A percentile compares a stretch with the other conserved stretches of the same genome.
Evolutionary conservation across 2,888 invertebrate species (phyloP).

Genomic region (Phragmatobia fuliginosa): DNA sequence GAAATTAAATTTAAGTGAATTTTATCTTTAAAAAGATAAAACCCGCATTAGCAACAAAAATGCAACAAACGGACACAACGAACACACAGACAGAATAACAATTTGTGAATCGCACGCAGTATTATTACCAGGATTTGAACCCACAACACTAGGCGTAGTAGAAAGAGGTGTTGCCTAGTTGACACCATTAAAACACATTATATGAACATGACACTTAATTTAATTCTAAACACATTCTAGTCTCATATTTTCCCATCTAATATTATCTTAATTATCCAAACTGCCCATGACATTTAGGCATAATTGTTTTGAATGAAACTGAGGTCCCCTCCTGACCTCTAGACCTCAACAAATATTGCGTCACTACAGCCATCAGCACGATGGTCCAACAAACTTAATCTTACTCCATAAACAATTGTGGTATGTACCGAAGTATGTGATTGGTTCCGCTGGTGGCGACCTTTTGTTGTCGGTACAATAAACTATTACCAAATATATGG

Average conservation of each 20-base stretch:
- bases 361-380: neutral
- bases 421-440: constrained; percentile 11
- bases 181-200: no score
- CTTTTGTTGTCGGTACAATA: constrained; percentile 51
- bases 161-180: no score
- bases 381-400: neutral
- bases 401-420: constrained; percentile 14
- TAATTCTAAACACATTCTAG: no score
- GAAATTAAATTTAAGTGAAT: no score
- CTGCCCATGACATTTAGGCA: constrained; percentile 6
- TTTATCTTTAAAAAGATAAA: no score
- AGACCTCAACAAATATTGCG: neutral
- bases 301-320: neutral
- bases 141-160: no score
- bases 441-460: constrained; percentile 43
- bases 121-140: no score
- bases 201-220: no score
- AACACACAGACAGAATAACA: no score
- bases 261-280: neutral
- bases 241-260: neutral
- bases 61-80: no score
- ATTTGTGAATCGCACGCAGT: no score
- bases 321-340: neutral
- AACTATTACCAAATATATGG: constrained; percentile 55
- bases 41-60: no score